A percentile compares a stretch with the other conserved stretches of the same genome.
These are phyloP conservation scores for Cosmia pyralina DNA, from an alignment of 2,888 invertebrate species.

Conservation along the genomic window DNA sequence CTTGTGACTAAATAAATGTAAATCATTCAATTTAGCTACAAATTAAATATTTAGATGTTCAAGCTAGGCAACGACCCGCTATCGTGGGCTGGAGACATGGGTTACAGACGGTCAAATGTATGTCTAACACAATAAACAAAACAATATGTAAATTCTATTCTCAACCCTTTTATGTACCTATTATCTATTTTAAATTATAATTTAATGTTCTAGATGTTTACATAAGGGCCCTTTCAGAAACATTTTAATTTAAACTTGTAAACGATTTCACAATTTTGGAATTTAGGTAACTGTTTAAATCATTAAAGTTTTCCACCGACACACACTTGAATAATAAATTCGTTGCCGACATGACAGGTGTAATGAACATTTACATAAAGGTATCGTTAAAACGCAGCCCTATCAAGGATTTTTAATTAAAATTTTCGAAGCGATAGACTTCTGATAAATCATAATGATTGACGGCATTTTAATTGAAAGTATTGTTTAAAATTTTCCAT, in stretches of 20 bases:
- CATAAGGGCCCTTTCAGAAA: not conserved
- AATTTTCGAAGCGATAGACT: slow-evolving; percentile 66
- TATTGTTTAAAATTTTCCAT: slow-evolving; percentile 26
- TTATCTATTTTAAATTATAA: slow-evolving; percentile 30
- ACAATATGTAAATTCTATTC: slow-evolving; percentile 21
- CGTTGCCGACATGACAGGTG: slow-evolving; percentile 61
- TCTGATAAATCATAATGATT: slow-evolving; percentile 70
- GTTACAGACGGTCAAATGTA: slow-evolving; percentile 44
- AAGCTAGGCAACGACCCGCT: slow-evolving; percentile 21
- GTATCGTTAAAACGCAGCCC: slow-evolving; percentile 72
- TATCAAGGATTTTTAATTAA: slow-evolving; percentile 74
- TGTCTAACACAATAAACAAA: slow-evolving; percentile 35
- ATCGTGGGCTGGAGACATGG: slow-evolving; percentile 5
- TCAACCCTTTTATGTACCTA: slow-evolving; percentile 9
- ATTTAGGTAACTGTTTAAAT: slow-evolving; percentile 1
- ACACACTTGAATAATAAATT: slow-evolving; percentile 30
- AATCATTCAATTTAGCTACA: slow-evolving; percentile 17
- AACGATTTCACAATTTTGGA: slow-evolving; percentile 21
- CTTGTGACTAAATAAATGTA: slow-evolving; percentile 5
- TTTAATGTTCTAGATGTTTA: slow-evolving; percentile 8
- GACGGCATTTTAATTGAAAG: slow-evolving; percentile 72
- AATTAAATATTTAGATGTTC: slow-evolving; percentile 37
- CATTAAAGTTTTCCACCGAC: slow-evolving; percentile 7
- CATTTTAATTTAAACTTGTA: slow-evolving; percentile 8
- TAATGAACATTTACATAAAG: slow-evolving; percentile 74